phyloP scores from a whole-genome alignment of 1,140 invertebrate species.

The Idris sp. region DNA sequence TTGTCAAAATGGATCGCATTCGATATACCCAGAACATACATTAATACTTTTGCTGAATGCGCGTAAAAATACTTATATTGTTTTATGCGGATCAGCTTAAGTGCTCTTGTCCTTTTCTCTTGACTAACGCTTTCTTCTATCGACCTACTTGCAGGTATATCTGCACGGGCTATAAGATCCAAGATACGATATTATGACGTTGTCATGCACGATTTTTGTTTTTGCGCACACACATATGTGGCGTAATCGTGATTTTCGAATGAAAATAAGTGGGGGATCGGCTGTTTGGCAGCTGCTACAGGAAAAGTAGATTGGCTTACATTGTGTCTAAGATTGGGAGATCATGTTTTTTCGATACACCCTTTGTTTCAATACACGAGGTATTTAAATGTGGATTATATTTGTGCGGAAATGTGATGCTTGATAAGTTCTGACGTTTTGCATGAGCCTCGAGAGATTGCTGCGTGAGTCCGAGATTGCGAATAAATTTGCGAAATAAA shows the following conservation, averaged over 20 bases:
- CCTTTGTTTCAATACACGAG: slow-evolving; percentile 34
- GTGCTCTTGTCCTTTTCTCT: slow-evolving; percentile 10
- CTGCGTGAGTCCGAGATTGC: slow-evolving; percentile 3
- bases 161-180: slow-evolving; percentile 37
- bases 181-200: slow-evolving; percentile 53
- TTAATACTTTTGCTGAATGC: slow-evolving; percentile 53
- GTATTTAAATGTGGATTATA: slow-evolving; percentile 24
- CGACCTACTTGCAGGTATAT: slow-evolving; percentile 47
- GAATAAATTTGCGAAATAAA: background rate
- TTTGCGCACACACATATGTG: slow-evolving; percentile 28
- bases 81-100: slow-evolving; percentile 44
- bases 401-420: slow-evolving; percentile 24
- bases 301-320: slow-evolving; percentile 36
- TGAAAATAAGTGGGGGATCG: slow-evolving; percentile 24
- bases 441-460: slow-evolving; percentile 1
- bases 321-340: slow-evolving; percentile 43
- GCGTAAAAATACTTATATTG: slow-evolving; percentile 44
- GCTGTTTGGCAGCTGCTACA: slow-evolving; percentile 18
- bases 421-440: slow-evolving; percentile 33
- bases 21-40: slow-evolving; percentile 56
- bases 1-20: slow-evolving; percentile 47
- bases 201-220: slow-evolving; percentile 48
- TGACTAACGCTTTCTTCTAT: slow-evolving; percentile 13
- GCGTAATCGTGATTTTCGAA: slow-evolving; percentile 46
- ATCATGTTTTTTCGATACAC: slow-evolving; percentile 32